Percentiles rank a stretch among this genome's conserved stretches.
phyloP scores from a whole-genome alignment of 2,797 vertebrate species.

The Lithobates sylvaticus region DNA sequence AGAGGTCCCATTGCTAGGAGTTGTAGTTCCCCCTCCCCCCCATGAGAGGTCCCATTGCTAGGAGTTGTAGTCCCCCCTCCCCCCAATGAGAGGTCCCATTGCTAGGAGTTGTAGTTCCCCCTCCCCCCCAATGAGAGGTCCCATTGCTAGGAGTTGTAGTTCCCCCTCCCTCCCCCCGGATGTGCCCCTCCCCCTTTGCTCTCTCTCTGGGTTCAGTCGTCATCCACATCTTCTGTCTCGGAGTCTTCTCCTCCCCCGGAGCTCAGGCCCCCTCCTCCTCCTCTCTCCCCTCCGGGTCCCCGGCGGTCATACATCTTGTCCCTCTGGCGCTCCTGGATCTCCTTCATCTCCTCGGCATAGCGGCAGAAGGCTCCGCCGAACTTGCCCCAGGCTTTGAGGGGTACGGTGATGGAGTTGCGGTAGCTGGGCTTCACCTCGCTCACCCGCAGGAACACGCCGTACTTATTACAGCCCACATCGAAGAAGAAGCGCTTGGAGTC shows the following conservation, averaged over 20 bases:
- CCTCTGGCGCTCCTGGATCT: conserved; percentile 92
- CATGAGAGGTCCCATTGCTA: too few species aligned
- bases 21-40: too few species aligned
- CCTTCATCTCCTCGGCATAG: conserved; percentile 96
- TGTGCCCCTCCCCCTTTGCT: conserved; percentile 37
- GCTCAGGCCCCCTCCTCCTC: conserved; percentile 69
- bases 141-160: too few species aligned
- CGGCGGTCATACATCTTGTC: conserved; percentile 91
- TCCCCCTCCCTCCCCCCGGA: neutral
- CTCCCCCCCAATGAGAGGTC: too few species aligned
- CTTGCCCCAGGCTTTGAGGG: conserved; percentile 95
- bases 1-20: too few species aligned
- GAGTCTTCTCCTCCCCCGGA: conserved; percentile 85
- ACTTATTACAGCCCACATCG: conserved; percentile 98
- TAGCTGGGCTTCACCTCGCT: conserved; percentile 98
- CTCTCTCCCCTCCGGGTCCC: conserved; percentile 64
- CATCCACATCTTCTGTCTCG: conserved; percentile 93
- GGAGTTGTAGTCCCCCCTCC: too few species aligned
- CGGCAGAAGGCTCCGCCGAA: conserved; percentile 93
- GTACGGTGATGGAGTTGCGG: conserved; percentile 97
- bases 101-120: too few species aligned
- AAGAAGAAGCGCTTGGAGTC: conserved; percentile 97
- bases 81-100: too few species aligned
- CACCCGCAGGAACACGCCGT: conserved; percentile 94
- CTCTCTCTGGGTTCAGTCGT: conserved; percentile 82